phyloP scores from a whole-genome alignment of 2,888 invertebrate genomes.

The Drosophila siamana region DNA sequence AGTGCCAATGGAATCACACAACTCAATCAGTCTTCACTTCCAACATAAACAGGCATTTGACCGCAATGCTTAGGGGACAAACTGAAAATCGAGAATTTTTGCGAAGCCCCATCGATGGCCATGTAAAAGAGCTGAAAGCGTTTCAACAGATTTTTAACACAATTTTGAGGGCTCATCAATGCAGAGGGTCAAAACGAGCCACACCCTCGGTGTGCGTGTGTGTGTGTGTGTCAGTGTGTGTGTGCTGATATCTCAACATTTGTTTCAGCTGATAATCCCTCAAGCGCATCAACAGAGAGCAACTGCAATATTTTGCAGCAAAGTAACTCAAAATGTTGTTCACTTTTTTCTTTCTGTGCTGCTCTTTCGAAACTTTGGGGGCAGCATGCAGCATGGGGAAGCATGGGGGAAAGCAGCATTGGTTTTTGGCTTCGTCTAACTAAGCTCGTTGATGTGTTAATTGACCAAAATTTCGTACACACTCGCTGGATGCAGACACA shows the following conservation, averaged over 20 bases:
- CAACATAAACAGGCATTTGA: slow-evolving; percentile 10
- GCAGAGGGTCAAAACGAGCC: background rate
- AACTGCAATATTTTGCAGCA: slow-evolving; percentile 56
- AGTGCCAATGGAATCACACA: slow-evolving; percentile 9
- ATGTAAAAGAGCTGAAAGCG: slow-evolving; percentile 26
- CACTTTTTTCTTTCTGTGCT: slow-evolving; percentile 14
- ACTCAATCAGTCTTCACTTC: slow-evolving; percentile 21
- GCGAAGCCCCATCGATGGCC: slow-evolving; percentile 22
- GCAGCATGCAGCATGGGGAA: background rate
- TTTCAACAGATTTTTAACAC: slow-evolving; percentile 53
- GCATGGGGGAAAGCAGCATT: slow-evolving; percentile 14
- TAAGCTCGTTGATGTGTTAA: slow-evolving; percentile 83
- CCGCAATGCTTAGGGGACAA: slow-evolving; percentile 15
- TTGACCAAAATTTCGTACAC: slow-evolving; percentile 82
- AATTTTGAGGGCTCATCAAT: slow-evolving; percentile 57
- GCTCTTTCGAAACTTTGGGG: background rate
- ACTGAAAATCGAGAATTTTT: slow-evolving; percentile 15
- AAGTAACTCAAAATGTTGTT: slow-evolving; percentile 59
- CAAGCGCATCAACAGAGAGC: slow-evolving; percentile 64
- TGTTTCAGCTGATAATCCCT: slow-evolving; percentile 60
- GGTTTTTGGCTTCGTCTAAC: slow-evolving; percentile 51
- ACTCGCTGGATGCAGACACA: slow-evolving; percentile 54
- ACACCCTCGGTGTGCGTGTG: too few species aligned
- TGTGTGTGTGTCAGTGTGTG: too few species aligned
- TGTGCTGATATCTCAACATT: slow-evolving; percentile 22